These are phyloP conservation scores for Cirrhinus molitorella DNA, from an alignment of 2,797 vertebrate species.

Conservation along the genomic window DNA sequence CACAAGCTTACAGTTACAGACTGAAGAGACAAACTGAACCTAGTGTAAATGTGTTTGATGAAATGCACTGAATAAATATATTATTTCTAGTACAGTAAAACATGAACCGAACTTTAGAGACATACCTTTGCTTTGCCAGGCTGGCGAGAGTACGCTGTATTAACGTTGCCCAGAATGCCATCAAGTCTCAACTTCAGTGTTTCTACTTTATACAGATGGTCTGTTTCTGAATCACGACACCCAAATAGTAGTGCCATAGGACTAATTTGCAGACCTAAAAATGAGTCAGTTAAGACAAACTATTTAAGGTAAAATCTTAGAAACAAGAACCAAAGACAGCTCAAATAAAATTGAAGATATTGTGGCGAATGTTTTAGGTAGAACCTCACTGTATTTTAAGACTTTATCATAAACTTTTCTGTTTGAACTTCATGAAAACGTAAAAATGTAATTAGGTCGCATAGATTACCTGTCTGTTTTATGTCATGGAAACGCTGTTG, in stretches of 20 bases:
- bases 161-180: slow-evolving; percentile 76
- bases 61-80: too few relatives aligned
- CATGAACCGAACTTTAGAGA: neutral
- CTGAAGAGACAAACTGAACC: neutral
- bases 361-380: neutral
- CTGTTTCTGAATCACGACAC: slow-evolving; percentile 76
- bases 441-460: neutral
- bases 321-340: neutral
- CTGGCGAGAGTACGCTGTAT: slow-evolving; percentile 83
- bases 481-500: slow-evolving; percentile 80
- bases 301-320: neutral
- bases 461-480: slow-evolving; percentile 67
- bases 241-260: slow-evolving; percentile 83
- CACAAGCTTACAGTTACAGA: neutral
- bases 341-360: neutral
- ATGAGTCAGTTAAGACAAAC: neutral
- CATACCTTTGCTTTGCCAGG: slow-evolving; percentile 80
- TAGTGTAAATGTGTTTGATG: neutral
- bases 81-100: neutral
- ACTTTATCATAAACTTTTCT: neutral
- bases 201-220: slow-evolving; percentile 84
- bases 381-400: neutral
- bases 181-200: slow-evolving; percentile 75
- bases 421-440: neutral
- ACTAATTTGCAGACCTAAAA: slow-evolving; percentile 68